These are phyloP conservation scores for Eupithecia abbreviata DNA, from an alignment of 2,888 invertebrate species.

Conservation along the genomic window DNA sequence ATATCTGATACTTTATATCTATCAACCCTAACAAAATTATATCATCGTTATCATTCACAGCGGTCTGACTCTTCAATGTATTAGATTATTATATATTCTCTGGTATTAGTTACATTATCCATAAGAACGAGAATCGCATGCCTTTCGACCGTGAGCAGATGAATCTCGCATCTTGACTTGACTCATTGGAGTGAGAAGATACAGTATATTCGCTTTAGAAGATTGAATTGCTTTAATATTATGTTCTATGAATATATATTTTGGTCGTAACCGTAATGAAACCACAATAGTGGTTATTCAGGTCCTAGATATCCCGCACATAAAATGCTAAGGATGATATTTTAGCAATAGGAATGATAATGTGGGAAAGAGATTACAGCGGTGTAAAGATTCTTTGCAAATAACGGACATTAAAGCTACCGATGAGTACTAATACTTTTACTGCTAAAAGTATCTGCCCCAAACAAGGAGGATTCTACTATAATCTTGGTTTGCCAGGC, in stretches of 20 bases:
- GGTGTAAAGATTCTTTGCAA: too few relatives aligned
- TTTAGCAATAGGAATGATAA: neutral
- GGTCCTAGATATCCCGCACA: neutral
- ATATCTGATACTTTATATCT: neutral
- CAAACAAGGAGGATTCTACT: neutral
- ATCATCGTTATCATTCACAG: conserved; percentile 4
- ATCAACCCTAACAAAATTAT: conserved; percentile 14
- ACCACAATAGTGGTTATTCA: neutral
- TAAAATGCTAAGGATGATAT: neutral
- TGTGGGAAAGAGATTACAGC: too few relatives aligned
- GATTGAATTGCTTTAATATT: conserved; percentile 16
- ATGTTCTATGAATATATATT: conserved; percentile 4
- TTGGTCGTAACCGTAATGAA: neutral
- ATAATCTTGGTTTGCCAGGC: too few relatives aligned
- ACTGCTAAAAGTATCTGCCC: neutral
- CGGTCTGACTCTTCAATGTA: conserved; percentile 1
- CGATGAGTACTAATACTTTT: neutral
- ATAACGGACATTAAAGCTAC: neutral
- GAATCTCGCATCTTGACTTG: conserved; percentile 35
- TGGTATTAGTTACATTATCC: neutral
- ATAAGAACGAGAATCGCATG: conserved; percentile 23
- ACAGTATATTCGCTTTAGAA: conserved; percentile 37
- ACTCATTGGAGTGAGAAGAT: conserved; percentile 49
- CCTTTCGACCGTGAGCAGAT: conserved; percentile 13
- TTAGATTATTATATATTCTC: neutral